These are phyloP conservation scores for Psittacula derbiana DNA, from an alignment of 2,797 vertebrate genomes.

Conservation along the genomic window DNA sequence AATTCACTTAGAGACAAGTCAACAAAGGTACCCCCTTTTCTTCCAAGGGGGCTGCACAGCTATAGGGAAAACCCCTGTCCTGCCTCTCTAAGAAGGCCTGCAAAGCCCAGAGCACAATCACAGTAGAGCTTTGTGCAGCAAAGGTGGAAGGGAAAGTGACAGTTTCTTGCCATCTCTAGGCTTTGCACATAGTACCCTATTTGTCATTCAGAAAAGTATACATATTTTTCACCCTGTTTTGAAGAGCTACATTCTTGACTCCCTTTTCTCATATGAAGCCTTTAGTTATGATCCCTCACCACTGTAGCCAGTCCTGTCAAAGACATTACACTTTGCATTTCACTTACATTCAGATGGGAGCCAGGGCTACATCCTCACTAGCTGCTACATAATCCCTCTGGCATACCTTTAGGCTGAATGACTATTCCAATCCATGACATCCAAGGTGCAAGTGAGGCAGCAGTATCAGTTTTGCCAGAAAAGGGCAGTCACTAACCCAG, in stretches of 20 bases:
- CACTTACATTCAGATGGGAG: not conserved
- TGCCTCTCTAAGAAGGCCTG: not conserved
- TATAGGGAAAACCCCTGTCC: not conserved
- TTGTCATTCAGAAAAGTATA: not conserved
- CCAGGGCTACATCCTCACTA: not conserved
- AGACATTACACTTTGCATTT: not conserved
- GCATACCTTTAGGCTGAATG: not conserved
- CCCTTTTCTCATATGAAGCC: not conserved
- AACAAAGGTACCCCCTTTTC: not conserved
- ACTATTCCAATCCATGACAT: not conserved
- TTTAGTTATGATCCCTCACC: not conserved
- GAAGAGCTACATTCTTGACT: not conserved
- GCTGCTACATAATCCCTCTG: not conserved
- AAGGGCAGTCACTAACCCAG: not conserved
- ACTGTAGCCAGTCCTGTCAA: not conserved
- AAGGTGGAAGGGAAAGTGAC: not conserved
- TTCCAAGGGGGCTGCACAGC: not conserved
- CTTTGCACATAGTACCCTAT: not conserved
- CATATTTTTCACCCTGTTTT: not conserved
- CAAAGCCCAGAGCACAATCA: not conserved
- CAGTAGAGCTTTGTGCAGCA: not conserved
- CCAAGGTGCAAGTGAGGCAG: not conserved
- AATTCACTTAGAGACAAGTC: not conserved
- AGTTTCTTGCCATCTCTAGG: not conserved
- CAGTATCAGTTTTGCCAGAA: not conserved